Percentiles rank a stretch among this genome's conserved stretches.
These are phyloP conservation scores for Crepidodera aurea DNA, from an alignment of 2,888 invertebrate genomes.

Conservation along the genomic window DNA sequence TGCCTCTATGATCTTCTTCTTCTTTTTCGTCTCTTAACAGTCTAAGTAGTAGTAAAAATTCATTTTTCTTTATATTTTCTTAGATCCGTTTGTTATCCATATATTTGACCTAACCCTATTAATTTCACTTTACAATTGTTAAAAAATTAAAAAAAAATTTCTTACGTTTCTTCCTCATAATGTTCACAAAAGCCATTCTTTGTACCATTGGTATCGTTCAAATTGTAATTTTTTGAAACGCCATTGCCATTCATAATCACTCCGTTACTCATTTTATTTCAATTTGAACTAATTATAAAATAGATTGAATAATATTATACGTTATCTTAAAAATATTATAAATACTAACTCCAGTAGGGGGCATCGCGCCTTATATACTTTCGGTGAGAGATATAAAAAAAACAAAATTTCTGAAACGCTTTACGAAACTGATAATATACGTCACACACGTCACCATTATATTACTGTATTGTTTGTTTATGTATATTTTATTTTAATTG, in stretches of 20 bases:
- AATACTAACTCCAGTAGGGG: neutral
- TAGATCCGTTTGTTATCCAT: too few species aligned
- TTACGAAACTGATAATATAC: neutral
- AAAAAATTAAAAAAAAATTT: too few species aligned
- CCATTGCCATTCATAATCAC: neutral
- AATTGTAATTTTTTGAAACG: neutral
- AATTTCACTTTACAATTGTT: too few species aligned
- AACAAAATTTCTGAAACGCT: neutral
- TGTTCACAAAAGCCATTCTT: neutral
- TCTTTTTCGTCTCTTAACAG: too few species aligned
- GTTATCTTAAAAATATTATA: neutral
- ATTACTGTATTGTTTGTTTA: neutral
- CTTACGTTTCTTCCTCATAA: neutral
- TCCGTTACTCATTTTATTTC: neutral
- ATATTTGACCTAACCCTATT: too few species aligned
- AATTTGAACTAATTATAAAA: neutral
- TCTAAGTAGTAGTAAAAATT: too few species aligned
- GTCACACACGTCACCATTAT: neutral
- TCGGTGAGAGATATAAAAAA: neutral
- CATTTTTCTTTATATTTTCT: too few species aligned
- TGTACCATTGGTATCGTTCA: neutral
- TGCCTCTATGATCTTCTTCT: too few species aligned
- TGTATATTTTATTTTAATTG: too few species aligned
- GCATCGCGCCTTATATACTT: slow-evolving; percentile 1
- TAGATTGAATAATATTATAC: neutral